Evolutionary conservation across 2,888 invertebrate species (phyloP).

Genomic region (Tipula helvola): DNA sequence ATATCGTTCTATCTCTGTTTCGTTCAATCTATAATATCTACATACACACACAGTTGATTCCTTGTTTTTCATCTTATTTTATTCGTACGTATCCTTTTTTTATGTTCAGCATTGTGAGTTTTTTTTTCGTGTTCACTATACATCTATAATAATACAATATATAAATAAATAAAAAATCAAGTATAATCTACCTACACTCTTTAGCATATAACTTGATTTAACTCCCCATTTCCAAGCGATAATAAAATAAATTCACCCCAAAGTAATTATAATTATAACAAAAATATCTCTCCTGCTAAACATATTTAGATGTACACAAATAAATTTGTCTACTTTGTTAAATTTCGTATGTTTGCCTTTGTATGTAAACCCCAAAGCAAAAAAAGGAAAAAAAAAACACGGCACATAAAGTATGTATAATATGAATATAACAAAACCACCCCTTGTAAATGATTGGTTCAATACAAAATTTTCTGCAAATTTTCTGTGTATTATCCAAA

Average conservation of each 20-base stretch:
- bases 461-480: background rate
- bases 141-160: background rate
- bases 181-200: slow-evolving; percentile 5
- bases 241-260: slow-evolving; percentile 8
- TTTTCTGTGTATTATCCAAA: background rate
- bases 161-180: background rate
- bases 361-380: background rate
- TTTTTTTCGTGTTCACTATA: background rate
- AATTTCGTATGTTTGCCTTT: background rate
- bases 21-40: background rate
- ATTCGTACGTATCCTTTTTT: background rate
- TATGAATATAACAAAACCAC: background rate
- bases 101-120: background rate
- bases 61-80: background rate
- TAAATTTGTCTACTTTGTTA: background rate
- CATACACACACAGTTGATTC: background rate
- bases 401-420: background rate
- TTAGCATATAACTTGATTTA: slow-evolving; percentile 7
- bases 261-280: slow-evolving; percentile 8
- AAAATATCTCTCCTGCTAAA: background rate
- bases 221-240: background rate
- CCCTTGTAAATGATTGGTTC: background rate
- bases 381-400: background rate
- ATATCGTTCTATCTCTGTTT: background rate
- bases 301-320: background rate